phyloP scores from a whole-genome alignment of 2,113 vertebrate species.

The Centropus bengalensis region DNA sequence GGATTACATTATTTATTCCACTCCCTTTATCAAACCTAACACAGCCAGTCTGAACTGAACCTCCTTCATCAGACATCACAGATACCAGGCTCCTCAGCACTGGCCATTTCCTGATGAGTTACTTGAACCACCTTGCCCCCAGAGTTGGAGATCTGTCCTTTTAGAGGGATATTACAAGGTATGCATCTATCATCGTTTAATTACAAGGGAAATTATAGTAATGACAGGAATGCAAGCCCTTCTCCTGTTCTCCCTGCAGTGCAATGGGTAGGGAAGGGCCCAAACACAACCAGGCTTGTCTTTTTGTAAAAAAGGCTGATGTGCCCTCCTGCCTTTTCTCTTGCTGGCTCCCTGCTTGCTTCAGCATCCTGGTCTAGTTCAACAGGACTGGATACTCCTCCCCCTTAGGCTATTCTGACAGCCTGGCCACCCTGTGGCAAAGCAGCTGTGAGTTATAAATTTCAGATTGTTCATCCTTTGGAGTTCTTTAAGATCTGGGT shows the following conservation, averaged over 20 bases:
- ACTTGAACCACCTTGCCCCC: neutral
- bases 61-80: neutral
- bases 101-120: neutral
- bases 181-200: neutral
- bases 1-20: no score
- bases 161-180: neutral
- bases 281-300: neutral
- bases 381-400: neutral
- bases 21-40: neutral
- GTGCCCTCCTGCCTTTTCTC: neutral
- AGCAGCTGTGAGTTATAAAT: neutral
- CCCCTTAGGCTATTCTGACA: neutral
- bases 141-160: neutral
- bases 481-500: neutral
- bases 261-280: neutral
- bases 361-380: neutral
- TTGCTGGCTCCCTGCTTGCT: neutral
- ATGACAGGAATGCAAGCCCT: neutral
- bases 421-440: neutral
- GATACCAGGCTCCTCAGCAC: neutral
- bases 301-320: neutral
- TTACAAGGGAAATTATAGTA: neutral
- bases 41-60: neutral
- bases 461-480: neutral
- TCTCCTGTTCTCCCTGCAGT: neutral